A percentile compares a stretch with the other conserved stretches of the same genome.
Conservation (phyloP, 2,113 vertebrate genomes). For the Coregonus clupeaformis region DNA sequence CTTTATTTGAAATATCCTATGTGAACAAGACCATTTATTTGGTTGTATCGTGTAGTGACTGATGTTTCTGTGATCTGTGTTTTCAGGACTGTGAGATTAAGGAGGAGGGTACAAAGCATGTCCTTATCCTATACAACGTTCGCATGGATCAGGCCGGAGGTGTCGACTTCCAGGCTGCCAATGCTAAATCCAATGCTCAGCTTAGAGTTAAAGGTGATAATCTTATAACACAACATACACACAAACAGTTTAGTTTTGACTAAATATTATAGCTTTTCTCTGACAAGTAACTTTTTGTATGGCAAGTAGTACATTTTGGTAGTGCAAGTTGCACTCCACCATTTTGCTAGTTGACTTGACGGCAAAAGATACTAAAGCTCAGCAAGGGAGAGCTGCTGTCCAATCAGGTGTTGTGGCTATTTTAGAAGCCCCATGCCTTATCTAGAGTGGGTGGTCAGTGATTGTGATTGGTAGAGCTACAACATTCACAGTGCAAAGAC, state of each 20-base stretch:
- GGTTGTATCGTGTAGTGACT: not conserved
- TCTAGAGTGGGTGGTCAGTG: conserved; percentile 73
- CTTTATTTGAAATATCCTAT: not conserved
- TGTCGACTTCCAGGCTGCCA: conserved; percentile 94
- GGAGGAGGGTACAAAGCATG: conserved; percentile 90
- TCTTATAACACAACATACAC: not conserved
- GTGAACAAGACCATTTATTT: not conserved
- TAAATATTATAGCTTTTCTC: not conserved
- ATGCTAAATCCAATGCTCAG: conserved; percentile 91
- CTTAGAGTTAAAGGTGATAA: conserved; percentile 90
- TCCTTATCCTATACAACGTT: conserved; percentile 90
- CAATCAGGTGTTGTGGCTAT: conserved; percentile 78
- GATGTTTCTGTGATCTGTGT: not conserved
- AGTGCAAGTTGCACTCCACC: not conserved
- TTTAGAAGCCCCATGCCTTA: conserved; percentile 81
- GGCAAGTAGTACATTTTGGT: not conserved
- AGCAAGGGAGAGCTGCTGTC: conserved; percentile 57
- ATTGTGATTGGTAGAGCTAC: conserved; percentile 72
- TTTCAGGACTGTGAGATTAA: conserved; percentile 94
- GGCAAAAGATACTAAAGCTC: conserved; percentile 55
- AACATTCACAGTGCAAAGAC: conserved; percentile 58
- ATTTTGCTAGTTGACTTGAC: conserved; percentile 59
- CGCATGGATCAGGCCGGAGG: conserved; percentile 86
- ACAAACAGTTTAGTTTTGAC: not conserved
- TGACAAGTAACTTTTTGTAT: not conserved